A percentile compares a stretch with the other conserved stretches of the same genome.
Conservation (phyloP, 1,140 invertebrate genomes). For the Neotoxoptera formosana region DNA sequence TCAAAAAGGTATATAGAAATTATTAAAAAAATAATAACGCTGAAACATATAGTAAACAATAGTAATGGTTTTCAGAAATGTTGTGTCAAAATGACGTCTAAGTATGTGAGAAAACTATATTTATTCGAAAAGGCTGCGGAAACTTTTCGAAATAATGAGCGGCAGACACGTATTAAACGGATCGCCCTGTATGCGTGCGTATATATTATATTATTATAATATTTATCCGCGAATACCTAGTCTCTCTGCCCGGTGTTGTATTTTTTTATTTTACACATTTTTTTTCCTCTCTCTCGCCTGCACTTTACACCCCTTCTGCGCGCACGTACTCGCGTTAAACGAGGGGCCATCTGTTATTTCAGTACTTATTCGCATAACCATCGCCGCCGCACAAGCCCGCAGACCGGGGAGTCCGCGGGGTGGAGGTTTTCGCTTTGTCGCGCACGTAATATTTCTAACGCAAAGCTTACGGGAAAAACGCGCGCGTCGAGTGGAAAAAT, state of each 20-base stretch:
- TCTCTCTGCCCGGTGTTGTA: not conserved
- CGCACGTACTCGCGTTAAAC: not conserved
- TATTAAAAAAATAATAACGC: no score
- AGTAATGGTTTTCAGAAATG: no score
- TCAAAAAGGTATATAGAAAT: no score
- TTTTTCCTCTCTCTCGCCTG: not conserved
- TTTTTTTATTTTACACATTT: slow-evolving; percentile 7
- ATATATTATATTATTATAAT: not conserved
- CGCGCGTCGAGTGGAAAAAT: not conserved
- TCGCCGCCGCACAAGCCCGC: not conserved
- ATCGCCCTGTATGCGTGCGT: no score
- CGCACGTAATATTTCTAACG: not conserved
- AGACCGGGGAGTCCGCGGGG: no score
- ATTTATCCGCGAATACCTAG: slow-evolving; percentile 7
- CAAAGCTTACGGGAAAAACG: no score
- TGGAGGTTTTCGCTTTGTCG: not conserved
- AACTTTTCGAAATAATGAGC: no score
- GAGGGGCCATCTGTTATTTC: not conserved
- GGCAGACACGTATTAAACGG: no score
- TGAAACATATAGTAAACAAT: no score
- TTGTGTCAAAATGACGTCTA: no score
- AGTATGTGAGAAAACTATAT: no score
- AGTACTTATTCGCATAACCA: not conserved
- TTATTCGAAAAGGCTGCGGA: no score
- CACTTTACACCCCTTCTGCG: not conserved